Conservation (phyloP, 2,113 vertebrate species). For the Gavialis gangeticus region DNA sequence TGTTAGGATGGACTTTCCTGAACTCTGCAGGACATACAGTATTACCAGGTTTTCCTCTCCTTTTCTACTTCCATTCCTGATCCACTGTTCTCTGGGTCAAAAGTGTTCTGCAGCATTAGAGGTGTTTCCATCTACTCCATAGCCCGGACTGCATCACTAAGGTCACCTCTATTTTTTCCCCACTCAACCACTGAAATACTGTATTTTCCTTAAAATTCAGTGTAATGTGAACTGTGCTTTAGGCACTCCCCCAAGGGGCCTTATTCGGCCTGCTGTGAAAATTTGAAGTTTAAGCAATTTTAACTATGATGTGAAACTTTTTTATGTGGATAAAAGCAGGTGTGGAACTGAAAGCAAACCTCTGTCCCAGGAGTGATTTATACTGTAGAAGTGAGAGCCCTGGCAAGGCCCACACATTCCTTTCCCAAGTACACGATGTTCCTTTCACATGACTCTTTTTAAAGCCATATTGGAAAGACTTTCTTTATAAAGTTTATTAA, state of each 20-base stretch:
- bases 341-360: not conserved
- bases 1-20: not conserved
- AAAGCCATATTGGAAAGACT: not conserved
- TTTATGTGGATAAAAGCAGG: not conserved
- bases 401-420: not conserved
- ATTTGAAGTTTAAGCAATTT: not conserved
- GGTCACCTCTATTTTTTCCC: not conserved
- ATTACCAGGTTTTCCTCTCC: not conserved
- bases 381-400: not conserved
- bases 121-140: not conserved
- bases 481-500: not conserved
- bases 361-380: not conserved
- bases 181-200: not conserved
- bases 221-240: not conserved
- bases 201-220: not conserved
- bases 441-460: not conserved
- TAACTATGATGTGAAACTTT: not conserved
- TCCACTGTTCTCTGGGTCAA: not conserved
- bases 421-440: not conserved
- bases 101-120: not conserved
- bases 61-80: not conserved
- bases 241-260: not conserved
- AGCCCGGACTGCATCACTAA: not conserved
- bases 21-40: not conserved
- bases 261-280: not conserved